These are phyloP conservation scores for Campylorhamphus procurvoides DNA, from an alignment of 2,113 vertebrate genomes.

Conservation along the genomic window DNA sequence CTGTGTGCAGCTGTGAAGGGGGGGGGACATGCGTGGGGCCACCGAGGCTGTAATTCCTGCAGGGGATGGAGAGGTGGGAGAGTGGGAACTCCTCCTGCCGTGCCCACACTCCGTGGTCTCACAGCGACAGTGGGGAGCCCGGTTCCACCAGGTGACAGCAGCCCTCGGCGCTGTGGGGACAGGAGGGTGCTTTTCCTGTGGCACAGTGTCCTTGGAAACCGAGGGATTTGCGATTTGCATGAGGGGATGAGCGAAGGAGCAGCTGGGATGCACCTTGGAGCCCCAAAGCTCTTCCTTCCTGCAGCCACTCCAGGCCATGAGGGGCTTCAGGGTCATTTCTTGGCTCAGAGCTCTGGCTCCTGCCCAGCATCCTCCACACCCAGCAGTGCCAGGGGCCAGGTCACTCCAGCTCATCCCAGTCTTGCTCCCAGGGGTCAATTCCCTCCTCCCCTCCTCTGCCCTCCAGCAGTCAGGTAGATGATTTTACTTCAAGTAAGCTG, in stretches of 20 bases:
- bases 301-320: not conserved
- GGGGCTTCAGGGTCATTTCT: not conserved
- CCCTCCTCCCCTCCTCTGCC: not conserved
- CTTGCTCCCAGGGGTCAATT: not conserved
- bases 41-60: not conserved
- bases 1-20: not conserved
- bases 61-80: not conserved
- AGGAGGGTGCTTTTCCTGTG: not conserved
- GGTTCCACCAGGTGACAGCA: not conserved
- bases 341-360: not conserved
- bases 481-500: not conserved
- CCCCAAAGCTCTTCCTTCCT: not conserved
- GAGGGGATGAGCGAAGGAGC: not conserved
- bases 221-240: not conserved
- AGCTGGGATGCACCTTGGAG: not conserved
- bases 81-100: not conserved
- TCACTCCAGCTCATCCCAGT: not conserved
- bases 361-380: not conserved
- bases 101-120: rapidly evolving
- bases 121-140: rapidly evolving
- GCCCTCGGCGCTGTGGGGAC: not conserved
- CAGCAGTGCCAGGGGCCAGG: not conserved
- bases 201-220: rapidly evolving
- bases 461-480: not conserved
- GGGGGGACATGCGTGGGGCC: not conserved